Evolutionary conservation across 2,797 vertebrate genomes (phyloP), one percentile per base, ranked within the genome.

Genomic region (Gephyroberyx darwinii): DNA sequence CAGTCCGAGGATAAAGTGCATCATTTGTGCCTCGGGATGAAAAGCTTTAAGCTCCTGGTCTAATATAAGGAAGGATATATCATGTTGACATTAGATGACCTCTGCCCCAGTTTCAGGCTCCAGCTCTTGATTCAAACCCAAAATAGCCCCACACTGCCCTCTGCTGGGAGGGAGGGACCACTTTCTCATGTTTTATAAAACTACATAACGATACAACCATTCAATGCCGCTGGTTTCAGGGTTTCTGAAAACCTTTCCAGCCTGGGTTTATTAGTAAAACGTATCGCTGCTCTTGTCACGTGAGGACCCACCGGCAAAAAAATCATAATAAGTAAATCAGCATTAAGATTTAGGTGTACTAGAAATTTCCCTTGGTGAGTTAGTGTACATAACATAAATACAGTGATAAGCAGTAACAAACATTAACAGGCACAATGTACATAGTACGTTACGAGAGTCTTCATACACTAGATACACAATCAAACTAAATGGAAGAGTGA

Each of bases 371-470:
- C 20, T 22, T 22, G 8, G n/a, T 52, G 50, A 22, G 50, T 67
- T 61, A n/a, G 14, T 55, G 63, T 64, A 26, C 6, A 17, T 33
- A 33, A 58, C 31, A 43, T 12, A 14, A 59, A 41, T 54, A 30
- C 69, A 56, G 48, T 43, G 39, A 61, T 41, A 41, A 41, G 3
- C 10, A 2, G 39, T 13, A 4, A 41, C 39, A 41, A 59, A 70
- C 19, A 39, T 69, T 39, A 55, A 75, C 33, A 77, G 70, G 82
- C 77, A 84, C 81, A 84, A n/a, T 75, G 71, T 78, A 76, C 2
- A 75, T 62, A 83, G 48, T 31, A 35, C 64, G 12, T 63, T 62
- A 67, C 0, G 0, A 66, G 72, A 45, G 22, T 65, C 20, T 41
- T 55, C 5, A 22, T 10, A 7, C 77, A 8, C 58, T 57, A 26